phyloP scores from a whole-genome alignment of 2,113 vertebrate genomes.

The Paratilapia polleni region DNA sequence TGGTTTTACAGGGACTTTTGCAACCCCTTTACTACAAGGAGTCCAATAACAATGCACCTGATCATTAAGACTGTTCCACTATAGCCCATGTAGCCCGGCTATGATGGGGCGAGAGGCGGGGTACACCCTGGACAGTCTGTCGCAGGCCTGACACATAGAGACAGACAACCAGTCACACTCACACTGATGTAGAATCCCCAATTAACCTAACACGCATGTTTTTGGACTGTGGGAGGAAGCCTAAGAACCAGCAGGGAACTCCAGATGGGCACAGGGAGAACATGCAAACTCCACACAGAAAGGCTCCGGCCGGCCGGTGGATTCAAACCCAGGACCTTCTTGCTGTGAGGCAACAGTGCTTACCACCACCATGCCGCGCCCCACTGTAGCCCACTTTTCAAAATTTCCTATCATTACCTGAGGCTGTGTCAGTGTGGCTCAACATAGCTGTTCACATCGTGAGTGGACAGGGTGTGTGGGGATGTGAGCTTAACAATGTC shows the following conservation, averaged over 20 bases:
- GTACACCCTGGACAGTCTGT: not conserved
- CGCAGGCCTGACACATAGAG: not conserved
- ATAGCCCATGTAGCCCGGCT: not conserved
- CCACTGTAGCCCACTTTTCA: not conserved
- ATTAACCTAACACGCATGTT: not conserved
- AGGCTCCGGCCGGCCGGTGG: not conserved
- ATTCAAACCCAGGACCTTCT: too few relatives aligned
- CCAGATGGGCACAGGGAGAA: not conserved
- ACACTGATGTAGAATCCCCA: not conserved
- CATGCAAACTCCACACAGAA: not conserved
- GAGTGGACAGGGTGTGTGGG: not conserved
- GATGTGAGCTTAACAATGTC: not conserved
- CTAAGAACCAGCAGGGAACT: not conserved
- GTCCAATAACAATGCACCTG: constrained; percentile 8
- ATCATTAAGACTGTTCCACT: constrained; percentile 11
- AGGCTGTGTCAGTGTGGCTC: not conserved
- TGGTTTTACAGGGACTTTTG: not conserved
- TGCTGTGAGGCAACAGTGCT: too few relatives aligned
- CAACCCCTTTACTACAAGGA: not conserved
- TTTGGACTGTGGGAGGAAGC: not conserved
- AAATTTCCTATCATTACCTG: constrained; percentile 28
- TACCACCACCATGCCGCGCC: too few relatives aligned
- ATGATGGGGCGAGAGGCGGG: not conserved
- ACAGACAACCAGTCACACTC: not conserved
- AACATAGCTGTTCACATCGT: not conserved